These are phyloP conservation scores for Araneus ventricosus DNA, from an alignment of 1,140 invertebrate genomes.

Conservation along the genomic window DNA sequence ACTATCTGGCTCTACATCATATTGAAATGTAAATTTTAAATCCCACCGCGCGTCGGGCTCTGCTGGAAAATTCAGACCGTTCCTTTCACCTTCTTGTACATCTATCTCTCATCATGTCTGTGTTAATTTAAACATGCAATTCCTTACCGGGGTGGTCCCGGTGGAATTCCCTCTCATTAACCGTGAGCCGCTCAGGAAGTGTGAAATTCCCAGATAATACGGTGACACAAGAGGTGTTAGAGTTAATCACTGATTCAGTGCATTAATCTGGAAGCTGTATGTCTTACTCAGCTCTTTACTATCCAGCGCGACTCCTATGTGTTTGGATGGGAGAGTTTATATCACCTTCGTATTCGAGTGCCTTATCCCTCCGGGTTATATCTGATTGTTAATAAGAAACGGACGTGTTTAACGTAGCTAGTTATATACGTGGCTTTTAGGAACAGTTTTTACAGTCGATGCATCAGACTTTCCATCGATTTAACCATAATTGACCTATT, in stretches of 20 bases:
- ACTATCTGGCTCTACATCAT: not conserved
- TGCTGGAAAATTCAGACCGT: not conserved
- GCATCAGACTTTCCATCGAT: no score
- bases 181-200: not conserved
- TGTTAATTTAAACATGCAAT: not conserved
- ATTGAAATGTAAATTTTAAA: not conserved
- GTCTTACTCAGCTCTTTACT: not conserved
- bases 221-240: not conserved
- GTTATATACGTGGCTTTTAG: no score
- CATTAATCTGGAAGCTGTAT: not conserved
- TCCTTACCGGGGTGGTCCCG: not conserved
- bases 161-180: not conserved
- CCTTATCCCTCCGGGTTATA: not conserved
- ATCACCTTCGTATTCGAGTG: not conserved
- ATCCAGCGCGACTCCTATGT: not conserved
- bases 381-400: not conserved
- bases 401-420: no score
- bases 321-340: not conserved
- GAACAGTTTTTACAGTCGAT: no score
- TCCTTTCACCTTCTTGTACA: not conserved
- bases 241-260: not conserved
- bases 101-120: not conserved
- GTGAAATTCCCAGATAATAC: not conserved
- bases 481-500: no score
- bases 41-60: not conserved